These are phyloP conservation scores for Parnassius mnemosyne DNA, from an alignment of 2,888 invertebrate genomes.

Conservation along the genomic window DNA sequence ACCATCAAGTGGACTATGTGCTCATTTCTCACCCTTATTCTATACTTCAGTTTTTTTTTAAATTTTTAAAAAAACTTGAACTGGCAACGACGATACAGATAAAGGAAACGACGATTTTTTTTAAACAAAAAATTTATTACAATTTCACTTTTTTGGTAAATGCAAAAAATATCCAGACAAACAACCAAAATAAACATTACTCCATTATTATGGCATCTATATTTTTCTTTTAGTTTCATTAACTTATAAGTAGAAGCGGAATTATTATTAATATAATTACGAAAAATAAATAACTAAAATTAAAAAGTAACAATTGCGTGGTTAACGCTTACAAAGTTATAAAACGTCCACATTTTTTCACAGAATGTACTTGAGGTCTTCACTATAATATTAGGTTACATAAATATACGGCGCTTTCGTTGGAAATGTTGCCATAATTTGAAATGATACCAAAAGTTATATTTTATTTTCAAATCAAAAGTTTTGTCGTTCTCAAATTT, in stretches of 20 bases:
- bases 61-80: too few species aligned
- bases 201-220: constrained; percentile 63
- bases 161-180: constrained; percentile 70
- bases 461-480: neutral
- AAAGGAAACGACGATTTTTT: constrained; percentile 42
- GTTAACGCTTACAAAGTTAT: constrained; percentile 32
- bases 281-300: constrained; percentile 51
- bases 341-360: constrained; percentile 47
- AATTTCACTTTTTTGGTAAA: constrained; percentile 74
- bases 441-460: neutral
- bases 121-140: constrained; percentile 59
- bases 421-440: too few species aligned
- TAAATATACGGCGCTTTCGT: too few species aligned
- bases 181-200: constrained; percentile 61
- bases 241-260: constrained; percentile 68
- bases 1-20: too few species aligned
- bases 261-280: constrained; percentile 49
- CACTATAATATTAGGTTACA: too few species aligned
- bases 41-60: too few species aligned
- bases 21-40: too few species aligned
- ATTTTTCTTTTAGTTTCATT: constrained; percentile 49
- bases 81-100: neutral
- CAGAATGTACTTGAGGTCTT: constrained; percentile 38
- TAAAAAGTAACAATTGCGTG: constrained; percentile 58
- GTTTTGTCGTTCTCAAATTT: neutral